phyloP scores from a whole-genome alignment of 2,888 invertebrate species.

The Machimus rusticus region DNA sequence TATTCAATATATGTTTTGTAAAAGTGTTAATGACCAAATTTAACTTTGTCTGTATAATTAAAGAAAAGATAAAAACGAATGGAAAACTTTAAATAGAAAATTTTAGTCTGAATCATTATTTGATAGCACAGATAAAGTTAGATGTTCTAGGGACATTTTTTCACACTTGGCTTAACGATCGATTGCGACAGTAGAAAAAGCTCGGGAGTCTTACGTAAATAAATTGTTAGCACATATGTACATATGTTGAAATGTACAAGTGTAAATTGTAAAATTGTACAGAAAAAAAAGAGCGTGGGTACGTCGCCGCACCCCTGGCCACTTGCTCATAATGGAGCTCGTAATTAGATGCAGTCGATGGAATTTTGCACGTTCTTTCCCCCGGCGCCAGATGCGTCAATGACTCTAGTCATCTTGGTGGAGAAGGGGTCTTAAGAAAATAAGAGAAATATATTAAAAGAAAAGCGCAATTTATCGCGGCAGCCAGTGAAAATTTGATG shows the following conservation, averaged over 20 bases:
- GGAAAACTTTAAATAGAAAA: background rate
- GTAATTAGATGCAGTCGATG: background rate
- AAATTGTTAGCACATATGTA: slow-evolving; percentile 3
- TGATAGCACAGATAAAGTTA: background rate
- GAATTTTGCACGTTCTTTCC: slow-evolving; percentile 5
- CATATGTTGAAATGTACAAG: background rate
- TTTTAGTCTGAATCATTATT: background rate
- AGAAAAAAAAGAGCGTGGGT: background rate
- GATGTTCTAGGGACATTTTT: background rate
- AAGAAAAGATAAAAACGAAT: background rate
- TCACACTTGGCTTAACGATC: background rate
- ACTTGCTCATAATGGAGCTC: background rate
- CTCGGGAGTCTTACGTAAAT: background rate
- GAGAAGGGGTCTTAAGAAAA: background rate
- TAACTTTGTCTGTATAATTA: background rate
- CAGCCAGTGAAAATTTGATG: slow-evolving; percentile 6
- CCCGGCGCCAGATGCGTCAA: background rate
- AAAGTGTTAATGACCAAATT: background rate
- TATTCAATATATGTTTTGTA: background rate
- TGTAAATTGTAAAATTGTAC: slow-evolving; percentile 1
- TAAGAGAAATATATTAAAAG: background rate
- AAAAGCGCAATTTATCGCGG: slow-evolving; percentile 5
- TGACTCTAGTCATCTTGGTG: background rate
- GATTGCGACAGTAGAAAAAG: background rate
- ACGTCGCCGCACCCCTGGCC: background rate